phyloP scores from a whole-genome alignment of 2,797 vertebrate genomes.

The Tauraco hartlaubi region DNA sequence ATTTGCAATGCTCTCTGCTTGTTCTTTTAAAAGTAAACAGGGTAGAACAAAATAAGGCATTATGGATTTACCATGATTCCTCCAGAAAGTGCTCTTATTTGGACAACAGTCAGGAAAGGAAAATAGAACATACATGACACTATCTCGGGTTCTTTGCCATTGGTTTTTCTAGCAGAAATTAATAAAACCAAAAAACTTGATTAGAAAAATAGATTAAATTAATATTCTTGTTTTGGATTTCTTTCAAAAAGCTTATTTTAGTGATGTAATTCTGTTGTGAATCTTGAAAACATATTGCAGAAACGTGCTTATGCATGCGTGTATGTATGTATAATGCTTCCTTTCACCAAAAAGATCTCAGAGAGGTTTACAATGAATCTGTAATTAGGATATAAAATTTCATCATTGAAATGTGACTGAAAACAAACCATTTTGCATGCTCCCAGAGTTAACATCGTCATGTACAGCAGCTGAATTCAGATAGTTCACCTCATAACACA shows the following conservation, averaged over 20 bases:
- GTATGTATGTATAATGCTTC: not conserved
- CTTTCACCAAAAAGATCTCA: not conserved
- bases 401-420: not conserved
- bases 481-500: not conserved
- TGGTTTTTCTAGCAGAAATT: not conserved
- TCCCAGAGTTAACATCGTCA: not conserved
- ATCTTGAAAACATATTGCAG: not conserved
- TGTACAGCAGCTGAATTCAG: not conserved
- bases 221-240: not conserved
- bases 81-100: not conserved
- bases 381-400: not conserved
- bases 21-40: slow-evolving; percentile 24
- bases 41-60: not conserved
- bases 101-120: not conserved
- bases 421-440: not conserved
- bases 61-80: not conserved
- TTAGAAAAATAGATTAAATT: not conserved
- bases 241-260: not conserved
- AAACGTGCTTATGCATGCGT: not conserved
- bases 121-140: not conserved
- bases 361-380: not conserved
- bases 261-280: not conserved
- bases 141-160: not conserved
- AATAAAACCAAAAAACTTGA: not conserved
- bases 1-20: slow-evolving; percentile 20